Evolutionary conservation across 2,888 invertebrate species (phyloP).

Genomic region (Antitype chi): DNA sequence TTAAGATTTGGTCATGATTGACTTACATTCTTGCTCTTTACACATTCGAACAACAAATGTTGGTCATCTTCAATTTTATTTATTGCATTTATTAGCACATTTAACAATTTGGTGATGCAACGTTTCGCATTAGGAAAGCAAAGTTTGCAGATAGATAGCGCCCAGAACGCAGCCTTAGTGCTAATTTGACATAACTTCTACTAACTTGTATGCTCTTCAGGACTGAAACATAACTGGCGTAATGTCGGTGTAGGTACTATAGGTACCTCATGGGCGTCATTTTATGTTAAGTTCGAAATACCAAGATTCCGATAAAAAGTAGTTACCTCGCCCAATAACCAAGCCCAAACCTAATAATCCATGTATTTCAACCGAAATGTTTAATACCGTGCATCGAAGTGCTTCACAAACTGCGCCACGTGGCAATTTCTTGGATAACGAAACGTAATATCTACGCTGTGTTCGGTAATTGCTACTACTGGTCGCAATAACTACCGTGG

Average conservation of each 20-base stretch:
- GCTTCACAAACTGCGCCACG: conserved; percentile 17
- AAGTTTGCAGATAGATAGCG: neutral
- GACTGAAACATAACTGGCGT: too few species aligned
- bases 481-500: conserved; percentile 9
- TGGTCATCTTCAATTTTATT: neutral
- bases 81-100: too few species aligned
- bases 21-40: neutral
- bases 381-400: conserved; percentile 19
- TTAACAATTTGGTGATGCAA: neutral
- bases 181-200: too few species aligned
- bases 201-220: too few species aligned
- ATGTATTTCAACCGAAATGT: neutral
- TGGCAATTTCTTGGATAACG: conserved; percentile 24
- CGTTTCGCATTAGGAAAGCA: neutral
- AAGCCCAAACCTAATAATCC: too few species aligned
- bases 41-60: neutral
- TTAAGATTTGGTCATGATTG: neutral
- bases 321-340: too few species aligned
- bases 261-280: too few species aligned
- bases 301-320: too few species aligned
- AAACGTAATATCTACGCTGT: conserved; percentile 11
- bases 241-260: too few species aligned
- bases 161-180: neutral
- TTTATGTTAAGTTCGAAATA: too few species aligned
- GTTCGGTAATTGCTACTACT: conserved; percentile 30